Evolutionary conservation across 2,797 vertebrate species (phyloP), one percentile per base, ranked within the genome.

Genomic region (Sparidentex hasta): DNA sequence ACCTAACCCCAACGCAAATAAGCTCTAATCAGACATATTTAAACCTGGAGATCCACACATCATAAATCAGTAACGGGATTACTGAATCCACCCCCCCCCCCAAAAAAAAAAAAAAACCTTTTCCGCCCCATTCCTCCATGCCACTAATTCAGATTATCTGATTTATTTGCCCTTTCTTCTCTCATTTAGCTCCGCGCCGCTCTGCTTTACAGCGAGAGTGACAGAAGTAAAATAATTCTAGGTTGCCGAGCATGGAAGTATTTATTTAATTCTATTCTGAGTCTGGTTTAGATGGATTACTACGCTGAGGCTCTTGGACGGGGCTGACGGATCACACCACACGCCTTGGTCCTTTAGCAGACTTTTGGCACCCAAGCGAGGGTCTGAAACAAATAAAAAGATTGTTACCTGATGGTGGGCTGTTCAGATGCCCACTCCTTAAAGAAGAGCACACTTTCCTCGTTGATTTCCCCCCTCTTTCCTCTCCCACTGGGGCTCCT

Each of bases 211-310:
- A 67, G 64, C n/a, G 48, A 75, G 76, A 62, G 51, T 73, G 86
- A 88, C 82, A 87, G 82, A 63, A 85, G 80, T 74, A 59, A 85
- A 90, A 88, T 70, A 84, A 85, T 83, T 87, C n/a, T 20, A 65
- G 86, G 74, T 81, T 85, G 71, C 55, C 54, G 72, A 87, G 89
- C 76, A 83, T 87, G 86, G 83, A 87, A 85, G 86, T 87, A 88
- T 91, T 90, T 90, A 88, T 90, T 89, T 89, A 77, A 90, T 84
- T 87, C 68, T 83, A 84, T 86, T 87, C 82, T 72, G 67, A 84
- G 83, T 81, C 80, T 76, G 81, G 38, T 80, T 85, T 63, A 83
- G 87, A 88, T 88, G 84, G 87, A 91, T 90, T 67, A 82, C 73
- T 52, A 9, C 0, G 25, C 76, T 90, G 81, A 76, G 70, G 82